These are phyloP conservation scores for Nothocercus julius DNA, from an alignment of 2,113 vertebrate species.

Conservation along the genomic window DNA sequence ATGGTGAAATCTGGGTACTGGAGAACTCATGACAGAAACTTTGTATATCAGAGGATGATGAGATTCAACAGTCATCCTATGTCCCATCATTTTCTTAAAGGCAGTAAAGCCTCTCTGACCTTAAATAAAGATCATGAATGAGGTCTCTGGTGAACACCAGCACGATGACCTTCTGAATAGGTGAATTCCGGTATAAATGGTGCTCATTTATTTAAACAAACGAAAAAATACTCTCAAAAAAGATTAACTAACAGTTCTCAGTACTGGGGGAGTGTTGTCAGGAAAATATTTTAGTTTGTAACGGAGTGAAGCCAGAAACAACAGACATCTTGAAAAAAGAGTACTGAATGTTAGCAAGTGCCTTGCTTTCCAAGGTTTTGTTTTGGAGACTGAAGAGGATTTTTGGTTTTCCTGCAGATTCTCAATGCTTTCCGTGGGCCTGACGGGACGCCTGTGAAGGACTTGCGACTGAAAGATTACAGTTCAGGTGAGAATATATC, in stretches of 20 bases:
- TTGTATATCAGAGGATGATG: neutral
- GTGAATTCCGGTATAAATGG: neutral
- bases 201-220: neutral
- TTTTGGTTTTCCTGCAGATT: constrained; percentile 69
- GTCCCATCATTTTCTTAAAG: neutral
- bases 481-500: constrained; percentile 76
- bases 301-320: neutral
- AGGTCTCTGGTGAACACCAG: neutral
- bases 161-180: neutral
- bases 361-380: neutral
- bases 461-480: constrained; percentile 80
- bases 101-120: neutral
- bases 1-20: neutral
- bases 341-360: neutral
- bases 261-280: neutral
- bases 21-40: neutral
- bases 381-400: constrained; percentile 14
- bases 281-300: neutral
- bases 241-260: neutral
- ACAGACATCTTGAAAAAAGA: neutral
- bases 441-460: constrained; percentile 75
- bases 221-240: neutral
- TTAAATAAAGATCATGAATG: neutral
- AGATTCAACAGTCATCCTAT: neutral
- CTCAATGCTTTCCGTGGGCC: constrained; percentile 77